Base-by-base conservation (phyloP, 2,113 vertebrate genomes). In the Chloebia gouldiae region DNA sequence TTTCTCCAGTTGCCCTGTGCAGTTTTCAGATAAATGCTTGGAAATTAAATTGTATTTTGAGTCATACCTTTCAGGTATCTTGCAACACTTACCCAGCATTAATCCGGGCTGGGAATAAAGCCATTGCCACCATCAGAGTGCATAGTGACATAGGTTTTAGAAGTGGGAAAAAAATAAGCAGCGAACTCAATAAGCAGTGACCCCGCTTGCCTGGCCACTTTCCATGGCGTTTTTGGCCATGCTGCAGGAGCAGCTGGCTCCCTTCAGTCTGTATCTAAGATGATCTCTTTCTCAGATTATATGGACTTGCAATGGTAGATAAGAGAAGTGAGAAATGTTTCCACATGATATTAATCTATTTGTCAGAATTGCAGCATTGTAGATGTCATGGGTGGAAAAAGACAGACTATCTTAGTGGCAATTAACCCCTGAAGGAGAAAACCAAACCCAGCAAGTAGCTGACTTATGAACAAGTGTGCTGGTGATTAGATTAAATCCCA, bases 391-490 rank as follows among this genome's bases (percentile, higher is more conserved):
- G 64, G 65, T 84, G 45, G 83, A 44, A 79, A 88, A 79, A 56
- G 61, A 79, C 89, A 89, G 75, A 65, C 3, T 47, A 88, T 96
- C 80, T 92, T 92, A 45, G 51, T 50, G 65, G 65, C 12, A 7
- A 95, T 97, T 97, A 96, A 94, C 93, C 92, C 94, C 88, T 49
- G 7, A 75, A 90, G 66, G 90, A 72, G 83, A 79, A 84, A 88
- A 85, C 56, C 70, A 81, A 60, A 90, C 53, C 54, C 56, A 50
- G 37, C 69, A 15, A 65, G 73, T 79, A 54, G 81, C 76, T 80
- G 85, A 92, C 33, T 95, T 88, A 86, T 2, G 68, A 79, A 66
- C 56, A 40, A 16, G 53, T 71, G n/a, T 80, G 60, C 39, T 87
- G 80, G 75, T 86, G 71, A 63, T 96, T 60, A 88, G 49, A 59